Base-by-base conservation (phyloP, 2,888 invertebrate genomes). In the Alcis repandata region DNA sequence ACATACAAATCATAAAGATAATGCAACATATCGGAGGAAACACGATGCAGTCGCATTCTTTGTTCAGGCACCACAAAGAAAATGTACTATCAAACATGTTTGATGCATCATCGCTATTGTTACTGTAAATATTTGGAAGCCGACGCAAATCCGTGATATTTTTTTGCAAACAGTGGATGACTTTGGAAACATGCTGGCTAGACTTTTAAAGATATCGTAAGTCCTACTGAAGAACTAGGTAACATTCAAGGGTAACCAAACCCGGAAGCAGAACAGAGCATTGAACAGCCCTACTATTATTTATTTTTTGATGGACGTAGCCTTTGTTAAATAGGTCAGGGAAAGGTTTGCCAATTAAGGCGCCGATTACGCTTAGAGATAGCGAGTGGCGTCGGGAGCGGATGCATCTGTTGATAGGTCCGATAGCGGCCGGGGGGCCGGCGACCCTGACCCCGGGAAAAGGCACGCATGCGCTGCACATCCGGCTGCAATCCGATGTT, bases 331-430 rank as follows among this genome's bases (percentile, higher is more conserved):
- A 33, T 49, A n/a, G 41, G 43, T 56, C 32, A 56, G 62, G 41
- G 20, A 40, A 61, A 61, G 19, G 43, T 17, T 13, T 19, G 33
- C 15, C 19, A 8, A n/a, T n/a, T n/a, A n/a, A 15, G 49, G 27
- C 27, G 17, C 33, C 17, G 41, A 6, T 40, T 27, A 45, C 38
- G 40, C 20, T 20, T 2, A 20, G 19, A 45, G 45, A 53, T 46
- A 41, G 48, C 46, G 51, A 43, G 57, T 36, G 38, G 32, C 45
- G 52, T 49, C 46, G 63, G 38, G 59, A 19, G 32, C 72, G 72
- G 72, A 71, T 72, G 74, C 72, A 74, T 73, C 71, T 74, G 76
- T 70, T 73, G 75, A 76, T 71, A 71, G 54, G 33, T 27, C 2
- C 27, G 27, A 27, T 71, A 71, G 54, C 32, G 41, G 68, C 46